Conservation (phyloP, 2,888 invertebrate species). For the Acronicta aceris region DNA sequence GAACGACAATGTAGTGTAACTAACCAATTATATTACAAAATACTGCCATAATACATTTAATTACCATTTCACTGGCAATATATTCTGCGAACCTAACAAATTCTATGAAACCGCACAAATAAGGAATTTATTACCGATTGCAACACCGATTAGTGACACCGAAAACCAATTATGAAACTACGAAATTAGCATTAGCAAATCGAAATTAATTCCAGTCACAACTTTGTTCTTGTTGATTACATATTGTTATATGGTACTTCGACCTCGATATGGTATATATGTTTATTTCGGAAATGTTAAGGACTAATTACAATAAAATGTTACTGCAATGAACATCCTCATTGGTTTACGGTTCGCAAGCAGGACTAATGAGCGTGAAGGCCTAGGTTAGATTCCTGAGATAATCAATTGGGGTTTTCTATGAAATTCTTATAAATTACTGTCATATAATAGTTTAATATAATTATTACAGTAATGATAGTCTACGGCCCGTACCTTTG, state of each 20-base stretch:
- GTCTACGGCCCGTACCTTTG: no score
- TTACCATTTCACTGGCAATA: conserved; percentile 6
- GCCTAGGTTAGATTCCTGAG: no score
- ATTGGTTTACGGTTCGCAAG: no score
- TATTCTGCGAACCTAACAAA: conserved; percentile 12
- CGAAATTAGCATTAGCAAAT: conserved; percentile 28
- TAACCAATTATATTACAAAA: not conserved
- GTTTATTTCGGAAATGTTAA: not conserved
- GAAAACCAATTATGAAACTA: conserved; percentile 49
- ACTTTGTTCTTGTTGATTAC: conserved; percentile 1
- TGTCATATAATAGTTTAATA: no score
- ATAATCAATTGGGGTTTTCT: no score
- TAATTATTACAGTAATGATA: no score
- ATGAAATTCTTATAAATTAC: no score
- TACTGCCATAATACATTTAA: not conserved
- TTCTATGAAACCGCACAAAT: conserved; percentile 26
- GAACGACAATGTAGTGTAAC: no score
- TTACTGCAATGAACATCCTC: no score
- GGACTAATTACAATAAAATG: no score
- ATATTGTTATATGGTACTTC: conserved; percentile 11
- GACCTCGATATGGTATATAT: not conserved
- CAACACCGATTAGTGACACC: conserved; percentile 11
- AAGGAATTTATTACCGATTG: conserved; percentile 33
- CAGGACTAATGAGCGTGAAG: no score
- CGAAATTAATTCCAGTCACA: conserved; percentile 34